Percentiles rank a stretch among this genome's conserved stretches.
Evolutionary conservation across 2,888 invertebrate genomes (phyloP).

Genomic region (Parthenolecanium corni): DNA sequence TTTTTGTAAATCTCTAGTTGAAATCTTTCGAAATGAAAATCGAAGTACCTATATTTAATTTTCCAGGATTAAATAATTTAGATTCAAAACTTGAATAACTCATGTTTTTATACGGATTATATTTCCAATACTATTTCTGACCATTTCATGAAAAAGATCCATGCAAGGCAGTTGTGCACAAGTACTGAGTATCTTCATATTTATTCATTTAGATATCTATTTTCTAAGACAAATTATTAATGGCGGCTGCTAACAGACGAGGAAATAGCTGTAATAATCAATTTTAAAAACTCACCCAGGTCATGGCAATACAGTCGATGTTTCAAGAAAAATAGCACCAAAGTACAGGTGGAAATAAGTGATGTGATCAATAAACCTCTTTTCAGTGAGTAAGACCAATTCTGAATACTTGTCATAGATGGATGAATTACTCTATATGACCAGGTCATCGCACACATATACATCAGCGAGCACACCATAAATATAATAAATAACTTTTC

Average conservation of each 20-base stretch:
- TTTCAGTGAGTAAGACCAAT: conserved; percentile 48
- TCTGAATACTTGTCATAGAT: conserved; percentile 38
- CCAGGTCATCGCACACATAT: conserved; percentile 65
- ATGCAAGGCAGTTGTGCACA: not conserved
- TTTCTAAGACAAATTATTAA: too few species aligned
- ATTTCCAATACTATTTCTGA: too few species aligned
- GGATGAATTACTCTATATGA: conserved; percentile 39
- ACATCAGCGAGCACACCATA: conserved; percentile 69
- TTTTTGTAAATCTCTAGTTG: too few species aligned
- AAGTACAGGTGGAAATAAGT: conserved; percentile 62
- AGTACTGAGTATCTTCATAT: too few species aligned
- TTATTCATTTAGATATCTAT: too few species aligned
- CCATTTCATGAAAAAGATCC: not conserved
- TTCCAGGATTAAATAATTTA: too few species aligned
- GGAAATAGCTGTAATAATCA: too few species aligned
- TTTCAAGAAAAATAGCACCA: conserved; percentile 76
- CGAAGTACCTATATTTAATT: too few species aligned
- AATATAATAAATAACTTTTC: conserved; percentile 86
- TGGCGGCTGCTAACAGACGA: too few species aligned
- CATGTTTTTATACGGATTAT: too few species aligned
- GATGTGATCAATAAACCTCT: conserved; percentile 63
- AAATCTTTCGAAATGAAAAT: too few species aligned
- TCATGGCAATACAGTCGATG: conserved; percentile 82
- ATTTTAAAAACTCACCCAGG: conserved; percentile 56
- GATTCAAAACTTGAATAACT: too few species aligned